These are phyloP conservation scores for Myiotriccus ornatus DNA, from an alignment of 2,797 vertebrate species.

Conservation along the genomic window DNA sequence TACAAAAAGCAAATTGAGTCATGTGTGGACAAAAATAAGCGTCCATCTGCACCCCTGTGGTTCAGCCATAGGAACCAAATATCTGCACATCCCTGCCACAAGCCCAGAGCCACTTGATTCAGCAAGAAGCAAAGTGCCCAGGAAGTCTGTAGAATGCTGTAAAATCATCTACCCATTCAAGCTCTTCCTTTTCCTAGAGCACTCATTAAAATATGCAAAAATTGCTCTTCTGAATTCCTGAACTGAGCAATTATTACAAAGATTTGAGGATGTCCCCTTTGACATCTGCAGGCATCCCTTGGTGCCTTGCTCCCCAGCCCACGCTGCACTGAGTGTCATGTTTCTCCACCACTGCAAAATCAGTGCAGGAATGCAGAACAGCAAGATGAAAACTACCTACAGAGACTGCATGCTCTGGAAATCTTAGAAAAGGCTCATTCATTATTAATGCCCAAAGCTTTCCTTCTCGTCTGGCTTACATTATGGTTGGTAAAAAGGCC, in stretches of 20 bases:
- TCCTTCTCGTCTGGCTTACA: constrained; percentile 30
- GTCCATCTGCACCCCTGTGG: not conserved
- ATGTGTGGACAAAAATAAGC: not conserved
- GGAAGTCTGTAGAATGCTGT: not conserved
- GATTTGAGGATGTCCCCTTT: not conserved
- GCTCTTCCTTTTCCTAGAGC: not conserved
- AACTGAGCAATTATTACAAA: not conserved
- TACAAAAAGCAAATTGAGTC: not conserved
- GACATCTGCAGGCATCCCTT: not conserved
- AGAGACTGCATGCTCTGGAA: not conserved
- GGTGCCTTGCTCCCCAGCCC: not conserved
- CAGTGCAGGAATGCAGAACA: constrained; percentile 18
- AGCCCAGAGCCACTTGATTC: not conserved
- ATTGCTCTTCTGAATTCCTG: not conserved
- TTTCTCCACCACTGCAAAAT: constrained; percentile 33
- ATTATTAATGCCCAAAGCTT: constrained; percentile 59
- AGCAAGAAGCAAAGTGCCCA: not conserved
- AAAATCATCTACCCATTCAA: not conserved
- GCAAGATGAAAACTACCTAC: constrained; percentile 2
- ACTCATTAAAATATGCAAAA: not conserved
- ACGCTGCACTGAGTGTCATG: not conserved
- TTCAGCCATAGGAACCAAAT: not conserved
- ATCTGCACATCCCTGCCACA: not conserved
- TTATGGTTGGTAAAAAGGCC: constrained; percentile 47
- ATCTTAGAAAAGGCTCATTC: constrained; percentile 53